Conservation (phyloP, 2,888 invertebrate species). For the Sarcophaga carnaria region DNA sequence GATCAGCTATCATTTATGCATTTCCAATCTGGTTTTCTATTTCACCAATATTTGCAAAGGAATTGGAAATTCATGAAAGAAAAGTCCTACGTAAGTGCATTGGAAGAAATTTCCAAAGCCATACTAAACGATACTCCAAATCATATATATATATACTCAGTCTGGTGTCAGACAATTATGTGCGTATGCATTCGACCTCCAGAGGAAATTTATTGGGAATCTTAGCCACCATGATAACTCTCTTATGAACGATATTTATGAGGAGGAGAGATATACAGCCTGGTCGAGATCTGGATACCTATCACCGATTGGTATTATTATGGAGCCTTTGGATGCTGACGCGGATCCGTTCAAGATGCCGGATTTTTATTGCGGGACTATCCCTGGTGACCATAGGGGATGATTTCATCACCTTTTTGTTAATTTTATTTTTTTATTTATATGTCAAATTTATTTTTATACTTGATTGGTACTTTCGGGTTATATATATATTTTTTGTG, state of each 20-base stretch:
- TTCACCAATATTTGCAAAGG: background rate
- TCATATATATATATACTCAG: background rate
- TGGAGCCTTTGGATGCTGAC: background rate
- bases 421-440: no score
- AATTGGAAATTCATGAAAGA: no score
- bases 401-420: no score
- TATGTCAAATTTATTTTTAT: no score
- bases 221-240: background rate
- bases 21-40: background rate
- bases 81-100: no score
- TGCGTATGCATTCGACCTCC: no score
- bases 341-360: background rate
- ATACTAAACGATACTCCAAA: background rate
- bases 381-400: no score
- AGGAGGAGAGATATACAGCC: background rate
- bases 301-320: background rate
- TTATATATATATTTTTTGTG: no score
- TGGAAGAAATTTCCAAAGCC: background rate
- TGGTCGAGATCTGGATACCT: background rate
- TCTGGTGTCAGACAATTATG: background rate
- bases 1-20: background rate
- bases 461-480: no score
- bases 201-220: no score
- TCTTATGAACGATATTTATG: constrained; percentile 2
- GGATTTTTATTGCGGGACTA: no score